Base-by-base conservation (phyloP, 2,888 invertebrate species). In the Siphonodentalium dalli region DNA sequence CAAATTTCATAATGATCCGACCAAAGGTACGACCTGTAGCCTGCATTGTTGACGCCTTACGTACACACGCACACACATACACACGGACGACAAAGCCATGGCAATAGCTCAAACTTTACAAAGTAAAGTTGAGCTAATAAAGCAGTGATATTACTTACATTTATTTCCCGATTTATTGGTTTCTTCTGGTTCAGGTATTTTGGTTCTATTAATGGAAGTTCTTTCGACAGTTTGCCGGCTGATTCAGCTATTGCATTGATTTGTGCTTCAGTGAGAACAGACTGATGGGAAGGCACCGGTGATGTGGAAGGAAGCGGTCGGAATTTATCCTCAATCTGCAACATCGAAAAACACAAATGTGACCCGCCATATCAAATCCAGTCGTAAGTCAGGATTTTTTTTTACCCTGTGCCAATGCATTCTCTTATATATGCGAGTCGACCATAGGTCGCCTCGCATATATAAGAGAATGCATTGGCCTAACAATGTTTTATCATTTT, bases 171-270 rank as follows among this genome's bases (percentile, higher is more conserved):
- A 74, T 91, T 92, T 81, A 93, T 91, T 71, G 86, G 86, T 84
- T 94, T 95, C 80, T 95, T 94, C 53, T 90, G 89, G 72, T 92
- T 94, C 38, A 84, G 91, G 0, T 92, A 90, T 75, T 92, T 91
- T 2, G 95, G 93, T 77, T 95, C 93, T 57, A 92, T 86, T 56
- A 90, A 89, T 4, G 94, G 93, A 69, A 95, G 83, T 66, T 89
- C 89, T 65, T 89, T 87, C 62, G 91, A 90, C 46, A 96, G 86
- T 68, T 88, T 86, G 71, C 91, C 90, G 0, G 95, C 95, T 0
- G 92, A 91, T 42, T 89, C 86, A 1, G 91, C 89, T 40, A 96
- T 85, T 74, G 92, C 88, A 55, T 87, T 87, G 28, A 96, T 90
- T 82, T 96, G 96, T 46, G 89, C 86, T 63, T 92, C 92, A 58